A percentile compares a stretch with the other conserved stretches of the same genome.
phyloP scores from a whole-genome alignment of 2,113 vertebrate genomes.

The Eupsittula cactorum region DNA sequence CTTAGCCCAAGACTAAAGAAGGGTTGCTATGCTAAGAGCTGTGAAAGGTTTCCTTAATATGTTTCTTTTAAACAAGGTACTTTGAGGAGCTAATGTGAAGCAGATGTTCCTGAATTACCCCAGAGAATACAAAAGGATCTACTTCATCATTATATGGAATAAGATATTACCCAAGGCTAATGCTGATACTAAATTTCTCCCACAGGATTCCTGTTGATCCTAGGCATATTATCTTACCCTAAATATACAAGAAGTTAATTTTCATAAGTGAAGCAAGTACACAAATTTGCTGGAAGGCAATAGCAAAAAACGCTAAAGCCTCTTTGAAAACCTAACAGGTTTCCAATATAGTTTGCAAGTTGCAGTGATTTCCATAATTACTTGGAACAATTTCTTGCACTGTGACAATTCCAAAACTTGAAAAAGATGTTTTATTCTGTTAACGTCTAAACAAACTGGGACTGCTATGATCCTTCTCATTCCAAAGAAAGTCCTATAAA shows the following conservation, averaged over 20 bases:
- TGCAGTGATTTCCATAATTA: neutral
- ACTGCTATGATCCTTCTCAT: neutral
- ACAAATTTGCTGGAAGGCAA: constrained; percentile 17
- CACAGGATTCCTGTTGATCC: constrained; percentile 39
- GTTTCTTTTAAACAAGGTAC: constrained; percentile 42
- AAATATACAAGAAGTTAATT: constrained; percentile 47
- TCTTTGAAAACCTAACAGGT: neutral
- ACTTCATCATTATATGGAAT: constrained; percentile 29
- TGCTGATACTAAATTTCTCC: constrained; percentile 5
- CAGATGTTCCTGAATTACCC: constrained; percentile 49
- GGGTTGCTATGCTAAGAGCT: neutral
- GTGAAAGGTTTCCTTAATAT: constrained; percentile 36
- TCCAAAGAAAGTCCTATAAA: neutral
- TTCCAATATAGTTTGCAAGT: neutral
- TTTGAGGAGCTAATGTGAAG: constrained; percentile 31
- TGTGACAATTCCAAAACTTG: neutral
- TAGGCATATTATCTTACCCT: constrained; percentile 32
- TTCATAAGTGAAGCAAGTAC: constrained; percentile 29
- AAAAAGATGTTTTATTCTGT: neutral
- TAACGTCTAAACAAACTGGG: neutral
- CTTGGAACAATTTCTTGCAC: neutral
- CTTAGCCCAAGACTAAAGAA: constrained; percentile 29
- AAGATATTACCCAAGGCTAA: constrained; percentile 41
- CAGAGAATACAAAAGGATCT: constrained; percentile 29
- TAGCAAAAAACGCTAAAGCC: neutral